phyloP scores from a whole-genome alignment of 1,140 invertebrate species.

The Metaphire vulgaris region DNA sequence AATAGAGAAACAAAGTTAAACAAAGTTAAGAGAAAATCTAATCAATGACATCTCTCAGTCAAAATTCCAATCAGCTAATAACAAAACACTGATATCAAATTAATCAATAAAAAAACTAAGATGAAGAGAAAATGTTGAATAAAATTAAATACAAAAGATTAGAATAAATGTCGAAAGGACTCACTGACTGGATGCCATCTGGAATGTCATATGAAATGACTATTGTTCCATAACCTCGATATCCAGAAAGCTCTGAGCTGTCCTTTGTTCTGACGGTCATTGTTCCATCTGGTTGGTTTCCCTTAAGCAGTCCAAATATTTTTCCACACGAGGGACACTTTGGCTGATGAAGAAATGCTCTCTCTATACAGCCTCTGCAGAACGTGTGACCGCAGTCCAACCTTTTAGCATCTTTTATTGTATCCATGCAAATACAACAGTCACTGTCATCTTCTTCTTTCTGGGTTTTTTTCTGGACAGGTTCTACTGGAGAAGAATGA shows the following conservation, averaged over 20 bases:
- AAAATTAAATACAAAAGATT: too few relatives aligned
- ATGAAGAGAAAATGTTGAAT: too few relatives aligned
- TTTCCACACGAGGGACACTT: slow-evolving; percentile 14
- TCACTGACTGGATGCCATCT: slow-evolving; percentile 20
- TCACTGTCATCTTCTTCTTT: not conserved
- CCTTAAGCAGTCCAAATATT: slow-evolving; percentile 11
- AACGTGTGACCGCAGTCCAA: slow-evolving; percentile 23
- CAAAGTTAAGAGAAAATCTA: too few relatives aligned
- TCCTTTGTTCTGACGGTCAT: not conserved
- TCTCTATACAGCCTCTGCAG: slow-evolving; percentile 15
- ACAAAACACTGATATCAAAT: too few relatives aligned
- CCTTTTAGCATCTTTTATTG: slow-evolving; percentile 15
- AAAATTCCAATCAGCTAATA: too few relatives aligned
- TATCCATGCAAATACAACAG: slow-evolving; percentile 24
- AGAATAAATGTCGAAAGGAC: not conserved
- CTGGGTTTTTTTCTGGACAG: not conserved
- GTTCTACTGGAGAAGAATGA: not conserved
- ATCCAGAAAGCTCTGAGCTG: not conserved
- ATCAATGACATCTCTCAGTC: too few relatives aligned
- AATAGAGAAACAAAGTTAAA: too few relatives aligned
- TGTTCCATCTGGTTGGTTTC: slow-evolving; percentile 22
- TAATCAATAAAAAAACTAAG: too few relatives aligned
- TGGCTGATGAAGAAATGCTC: not conserved
- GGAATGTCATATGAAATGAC: slow-evolving; percentile 5
- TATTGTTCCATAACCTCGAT: slow-evolving; percentile 3